These are phyloP conservation scores for Butastur rufipennis DNA, from an alignment of 2,113 vertebrate species.

Conservation along the genomic window DNA sequence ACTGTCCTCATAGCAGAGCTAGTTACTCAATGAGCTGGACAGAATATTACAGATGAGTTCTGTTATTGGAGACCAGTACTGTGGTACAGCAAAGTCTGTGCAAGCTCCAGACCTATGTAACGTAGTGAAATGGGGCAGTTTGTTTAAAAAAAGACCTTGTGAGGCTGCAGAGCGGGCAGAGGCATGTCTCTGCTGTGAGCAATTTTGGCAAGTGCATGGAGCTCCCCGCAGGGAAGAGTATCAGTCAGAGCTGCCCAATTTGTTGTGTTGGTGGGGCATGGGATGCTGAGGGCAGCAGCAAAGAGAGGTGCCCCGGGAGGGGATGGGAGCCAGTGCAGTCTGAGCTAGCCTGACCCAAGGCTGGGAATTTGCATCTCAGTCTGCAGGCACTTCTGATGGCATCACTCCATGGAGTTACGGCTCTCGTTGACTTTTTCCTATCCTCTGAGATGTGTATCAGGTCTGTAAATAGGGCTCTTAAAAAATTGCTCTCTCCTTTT, in stretches of 20 bases:
- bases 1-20: background rate
- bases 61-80: background rate
- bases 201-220: background rate
- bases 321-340: background rate
- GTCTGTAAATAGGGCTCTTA: background rate
- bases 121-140: rapidly evolving
- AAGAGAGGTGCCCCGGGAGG: background rate
- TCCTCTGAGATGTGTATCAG: background rate
- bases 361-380: background rate
- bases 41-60: background rate
- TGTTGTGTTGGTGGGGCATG: background rate
- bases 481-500: background rate
- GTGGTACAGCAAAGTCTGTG: background rate
- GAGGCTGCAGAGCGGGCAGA: background rate
- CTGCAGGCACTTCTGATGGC: background rate
- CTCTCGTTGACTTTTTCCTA: background rate
- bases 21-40: background rate
- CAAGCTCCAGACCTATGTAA: background rate
- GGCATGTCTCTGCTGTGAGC: background rate
- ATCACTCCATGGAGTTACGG: rapidly evolving
- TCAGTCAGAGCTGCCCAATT: background rate
- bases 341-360: background rate
- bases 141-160: background rate
- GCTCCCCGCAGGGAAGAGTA: background rate
- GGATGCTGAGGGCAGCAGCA: background rate